Percentiles rank a stretch among this genome's conserved stretches.
These are phyloP conservation scores for Celastrina argiolus DNA, from an alignment of 2,888 invertebrate species.

Conservation along the genomic window DNA sequence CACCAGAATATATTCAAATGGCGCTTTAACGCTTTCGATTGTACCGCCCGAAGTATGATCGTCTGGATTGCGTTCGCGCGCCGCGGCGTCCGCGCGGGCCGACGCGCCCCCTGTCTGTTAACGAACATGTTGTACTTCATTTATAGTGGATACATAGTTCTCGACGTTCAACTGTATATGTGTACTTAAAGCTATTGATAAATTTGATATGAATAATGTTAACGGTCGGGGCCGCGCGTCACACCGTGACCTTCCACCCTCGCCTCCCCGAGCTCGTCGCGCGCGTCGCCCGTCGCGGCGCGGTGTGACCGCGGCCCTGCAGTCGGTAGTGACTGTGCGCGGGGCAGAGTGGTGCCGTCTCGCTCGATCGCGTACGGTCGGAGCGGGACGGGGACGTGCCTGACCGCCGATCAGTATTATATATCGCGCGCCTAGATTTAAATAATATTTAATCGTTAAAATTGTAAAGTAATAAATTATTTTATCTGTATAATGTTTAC, in stretches of 20 bases:
- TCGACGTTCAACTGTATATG: constrained; percentile 66
- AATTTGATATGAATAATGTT: constrained; percentile 50
- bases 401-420: constrained; percentile 42
- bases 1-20: neutral
- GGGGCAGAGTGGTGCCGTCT: constrained; percentile 35
- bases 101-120: constrained; percentile 59
- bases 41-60: neutral
- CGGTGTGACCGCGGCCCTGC: constrained; percentile 27
- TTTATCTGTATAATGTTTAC: constrained; percentile 20
- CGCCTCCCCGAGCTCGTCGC: constrained; percentile 2
- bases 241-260: constrained; percentile 22
- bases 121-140: constrained; percentile 60
- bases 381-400: neutral
- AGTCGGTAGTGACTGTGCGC: constrained; percentile 65
- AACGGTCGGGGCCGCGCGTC: constrained; percentile 38
- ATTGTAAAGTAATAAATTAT: constrained; percentile 19
- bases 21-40: neutral
- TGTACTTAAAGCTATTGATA: constrained; percentile 60
- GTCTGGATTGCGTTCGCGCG: neutral
- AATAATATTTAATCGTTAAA: constrained; percentile 22
- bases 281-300: neutral
- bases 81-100: constrained; percentile 46
- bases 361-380: neutral
- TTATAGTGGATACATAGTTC: constrained; percentile 55
- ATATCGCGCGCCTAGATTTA: constrained; percentile 49